phyloP scores from a whole-genome alignment of 2,797 vertebrate species.

The Hoplostethus atlanticus region DNA sequence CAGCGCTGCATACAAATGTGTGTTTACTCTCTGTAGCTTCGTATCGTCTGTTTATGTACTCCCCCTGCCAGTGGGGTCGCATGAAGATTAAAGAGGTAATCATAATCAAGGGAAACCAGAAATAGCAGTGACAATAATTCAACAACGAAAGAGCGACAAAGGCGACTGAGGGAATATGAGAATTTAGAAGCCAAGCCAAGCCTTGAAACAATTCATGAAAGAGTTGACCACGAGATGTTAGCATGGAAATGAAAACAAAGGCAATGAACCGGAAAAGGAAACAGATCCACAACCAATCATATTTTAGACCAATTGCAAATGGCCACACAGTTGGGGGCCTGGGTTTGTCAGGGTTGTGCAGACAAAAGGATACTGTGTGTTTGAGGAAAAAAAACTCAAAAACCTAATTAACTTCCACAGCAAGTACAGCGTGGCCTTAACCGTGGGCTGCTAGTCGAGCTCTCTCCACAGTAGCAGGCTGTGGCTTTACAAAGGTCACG shows the following conservation, averaged over 20 bases:
- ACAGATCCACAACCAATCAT: neutral
- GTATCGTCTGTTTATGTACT: slow-evolving; percentile 47
- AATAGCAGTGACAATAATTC: slow-evolving; percentile 49
- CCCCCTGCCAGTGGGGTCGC: neutral
- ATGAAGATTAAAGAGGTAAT: slow-evolving; percentile 29
- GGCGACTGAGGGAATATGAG: slow-evolving; percentile 18
- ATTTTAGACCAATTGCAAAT: too few species aligned
- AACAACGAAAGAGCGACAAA: slow-evolving; percentile 42
- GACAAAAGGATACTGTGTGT: too few species aligned
- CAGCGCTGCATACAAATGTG: neutral
- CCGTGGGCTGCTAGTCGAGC: neutral
- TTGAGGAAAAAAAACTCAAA: too few species aligned
- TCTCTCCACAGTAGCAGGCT: neutral
- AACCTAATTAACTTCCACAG: slow-evolving; percentile 5
- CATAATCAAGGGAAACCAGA: slow-evolving; percentile 14
- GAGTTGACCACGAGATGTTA: neutral
- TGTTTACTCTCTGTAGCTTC: neutral
- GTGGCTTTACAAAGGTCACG: slow-evolving; percentile 21
- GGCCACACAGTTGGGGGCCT: neutral
- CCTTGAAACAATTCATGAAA: slow-evolving; percentile 25
- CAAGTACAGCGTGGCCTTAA: neutral
- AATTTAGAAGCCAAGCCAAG: slow-evolving; percentile 18
- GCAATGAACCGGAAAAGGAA: neutral
- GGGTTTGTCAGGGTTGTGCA: too few species aligned
- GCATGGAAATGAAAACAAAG: slow-evolving; percentile 22